Percentiles rank a stretch among this genome's conserved stretches.
phyloP scores from a whole-genome alignment of 2,113 vertebrate species.

The Tupaia tana region DNA sequence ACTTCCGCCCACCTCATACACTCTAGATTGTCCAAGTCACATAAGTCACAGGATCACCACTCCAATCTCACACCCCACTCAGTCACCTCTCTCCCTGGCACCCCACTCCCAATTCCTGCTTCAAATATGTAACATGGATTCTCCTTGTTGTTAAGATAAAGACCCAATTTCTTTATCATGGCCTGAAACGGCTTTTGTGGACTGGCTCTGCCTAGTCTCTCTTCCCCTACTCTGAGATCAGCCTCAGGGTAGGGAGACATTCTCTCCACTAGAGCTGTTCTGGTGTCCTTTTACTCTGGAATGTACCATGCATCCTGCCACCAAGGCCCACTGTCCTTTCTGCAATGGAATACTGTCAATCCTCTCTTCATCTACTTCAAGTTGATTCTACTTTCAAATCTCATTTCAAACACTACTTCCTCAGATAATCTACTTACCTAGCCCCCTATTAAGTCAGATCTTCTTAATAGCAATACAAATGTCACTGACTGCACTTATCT shows the following conservation, averaged over 20 bases:
- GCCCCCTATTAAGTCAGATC: neutral
- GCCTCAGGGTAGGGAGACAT: neutral
- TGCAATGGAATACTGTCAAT: neutral
- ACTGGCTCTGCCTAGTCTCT: neutral
- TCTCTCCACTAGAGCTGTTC: neutral
- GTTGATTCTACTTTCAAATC: neutral
- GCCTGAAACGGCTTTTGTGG: neutral
- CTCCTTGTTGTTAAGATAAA: neutral
- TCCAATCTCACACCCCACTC: neutral
- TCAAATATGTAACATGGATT: neutral
- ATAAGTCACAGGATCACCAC: neutral
- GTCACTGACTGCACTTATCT: neutral
- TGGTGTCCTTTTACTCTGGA: neutral
- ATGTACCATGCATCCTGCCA: neutral
- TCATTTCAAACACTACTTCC: neutral
- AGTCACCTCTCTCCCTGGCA: neutral
- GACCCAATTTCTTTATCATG: neutral
- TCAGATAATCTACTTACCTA: neutral
- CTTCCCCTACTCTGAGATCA: neutral
- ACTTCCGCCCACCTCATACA: neutral
- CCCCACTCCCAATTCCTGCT: neutral
- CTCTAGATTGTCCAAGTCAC: neutral
- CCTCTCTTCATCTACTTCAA: slow-evolving; percentile 18
- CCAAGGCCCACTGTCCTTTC: neutral
- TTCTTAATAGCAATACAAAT: neutral